Evolutionary conservation across 92 coral and sea anemone species (phyloP).

Genomic region (Palythoa caribaeorum): DNA sequence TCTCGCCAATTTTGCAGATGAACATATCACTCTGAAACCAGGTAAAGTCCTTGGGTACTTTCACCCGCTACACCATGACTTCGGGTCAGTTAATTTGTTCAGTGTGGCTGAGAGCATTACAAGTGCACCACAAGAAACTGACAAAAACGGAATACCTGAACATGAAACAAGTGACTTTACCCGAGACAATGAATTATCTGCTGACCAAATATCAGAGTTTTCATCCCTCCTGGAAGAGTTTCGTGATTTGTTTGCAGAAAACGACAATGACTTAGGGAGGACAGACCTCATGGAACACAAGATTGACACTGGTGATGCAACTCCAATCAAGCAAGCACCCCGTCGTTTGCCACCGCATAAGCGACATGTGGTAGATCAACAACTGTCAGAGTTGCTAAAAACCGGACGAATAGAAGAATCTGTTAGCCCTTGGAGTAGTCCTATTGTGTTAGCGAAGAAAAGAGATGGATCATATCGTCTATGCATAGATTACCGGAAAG

Average conservation of each 20-base stretch:
- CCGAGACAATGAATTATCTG: constrained; percentile 47
- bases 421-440: constrained; percentile 62
- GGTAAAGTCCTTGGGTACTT: constrained; percentile 57
- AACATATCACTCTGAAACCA: constrained; percentile 33
- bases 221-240: constrained; percentile 54
- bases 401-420: constrained; percentile 62
- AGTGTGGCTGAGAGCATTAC: constrained; percentile 24
- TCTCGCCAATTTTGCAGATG: constrained; percentile 64
- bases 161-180: constrained; percentile 22
- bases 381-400: constrained; percentile 34
- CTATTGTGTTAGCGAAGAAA: constrained; percentile 59
- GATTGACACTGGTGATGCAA: constrained; percentile 63
- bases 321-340: constrained; percentile 64
- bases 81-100: constrained; percentile 48
- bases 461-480: constrained; percentile 8
- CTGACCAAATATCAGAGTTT: constrained; percentile 46
- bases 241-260: constrained; percentile 54
- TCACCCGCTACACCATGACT: constrained; percentile 56
- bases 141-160: constrained; percentile 2
- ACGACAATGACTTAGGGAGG: constrained; percentile 58
- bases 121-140: constrained; percentile 20
- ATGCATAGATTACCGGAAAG: too few relatives aligned
- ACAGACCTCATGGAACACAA: constrained; percentile 61
- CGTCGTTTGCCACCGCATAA: constrained; percentile 51
- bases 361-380: constrained; percentile 45